These are phyloP conservation scores for Bovichtus variegatus DNA, from an alignment of 2,797 vertebrate species.

Conservation along the genomic window DNA sequence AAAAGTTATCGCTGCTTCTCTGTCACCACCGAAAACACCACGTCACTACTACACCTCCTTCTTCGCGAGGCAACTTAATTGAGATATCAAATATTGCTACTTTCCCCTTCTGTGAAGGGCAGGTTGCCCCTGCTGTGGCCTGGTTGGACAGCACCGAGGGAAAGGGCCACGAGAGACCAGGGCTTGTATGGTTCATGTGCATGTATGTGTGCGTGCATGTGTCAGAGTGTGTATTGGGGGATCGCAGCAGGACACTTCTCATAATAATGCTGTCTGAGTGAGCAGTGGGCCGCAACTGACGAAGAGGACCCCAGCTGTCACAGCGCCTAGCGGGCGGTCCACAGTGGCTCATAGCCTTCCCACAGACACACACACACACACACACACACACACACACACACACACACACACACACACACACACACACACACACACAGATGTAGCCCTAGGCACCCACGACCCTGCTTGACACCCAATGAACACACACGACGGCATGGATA, in stretches of 20 bases:
- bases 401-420: constrained; percentile 28
- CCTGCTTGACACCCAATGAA: constrained; percentile 60
- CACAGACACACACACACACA: constrained; percentile 49
- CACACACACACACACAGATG: constrained; percentile 53
- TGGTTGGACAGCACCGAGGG: constrained; percentile 73
- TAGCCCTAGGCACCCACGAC: constrained; percentile 61
- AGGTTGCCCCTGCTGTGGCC: constrained; percentile 72
- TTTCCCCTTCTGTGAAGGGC: constrained; percentile 72
- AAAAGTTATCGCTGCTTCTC: constrained; percentile 18
- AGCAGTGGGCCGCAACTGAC: constrained; percentile 84
- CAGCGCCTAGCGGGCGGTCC: constrained; percentile 70
- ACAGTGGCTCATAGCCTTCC: constrained; percentile 52
- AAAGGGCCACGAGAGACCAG: constrained; percentile 63
- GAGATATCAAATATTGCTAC: constrained; percentile 74
- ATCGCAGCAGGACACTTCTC: constrained; percentile 73
- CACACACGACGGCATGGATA: constrained; percentile 28
- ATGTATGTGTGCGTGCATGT: constrained; percentile 45
- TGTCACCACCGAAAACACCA: constrained; percentile 23
- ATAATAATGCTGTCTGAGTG: constrained; percentile 82
- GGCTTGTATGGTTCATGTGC: constrained; percentile 41
- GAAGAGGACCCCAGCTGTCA: constrained; percentile 80
- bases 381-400: constrained; percentile 54
- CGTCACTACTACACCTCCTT: constrained; percentile 21
- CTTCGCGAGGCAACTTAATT: constrained; percentile 60
- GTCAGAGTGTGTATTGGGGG: constrained; percentile 65